Base-by-base conservation (phyloP, 30 jellyfish, hydroid and myxozoan genomes). In the Catostylus mosaicus region DNA sequence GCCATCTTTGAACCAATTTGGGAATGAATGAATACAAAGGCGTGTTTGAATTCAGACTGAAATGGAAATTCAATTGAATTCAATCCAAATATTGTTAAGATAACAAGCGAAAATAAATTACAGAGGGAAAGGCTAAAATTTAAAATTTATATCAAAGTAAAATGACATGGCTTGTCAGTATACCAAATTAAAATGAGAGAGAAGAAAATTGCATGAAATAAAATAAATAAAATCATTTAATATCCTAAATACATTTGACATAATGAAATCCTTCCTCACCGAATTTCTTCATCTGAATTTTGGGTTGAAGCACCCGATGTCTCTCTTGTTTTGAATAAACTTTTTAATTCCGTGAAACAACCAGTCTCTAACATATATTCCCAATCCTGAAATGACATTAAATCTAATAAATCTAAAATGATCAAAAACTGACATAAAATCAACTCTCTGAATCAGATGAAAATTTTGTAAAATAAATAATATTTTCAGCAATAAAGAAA, bases 11-110 rank as follows among this genome's bases (percentile, higher is more conserved):
- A 64, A 89, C 65, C 0, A 82, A 62, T 40, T 59, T 79, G 19
- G 94, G 67, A 50, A 89, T 89, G 82, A 57, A 35, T 1, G 78
- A 63, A 62, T 73, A 89, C 12, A 89, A 87, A 14, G 97, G 97
- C 22, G 89, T 69, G 62, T 67, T 82, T 35, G 85, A 63, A 24
- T 83, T 85, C 26, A 89, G 46, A 20, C 97, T 89, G 50, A 18
- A 68, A 71, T 23, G 35, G 33, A 19, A 66, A 57, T 12, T n/a
- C n/a, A n/a, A n/a, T n/a, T n/a, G n/a, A n/a, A n/a, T n/a, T n/a
- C n/a, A n/a, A n/a, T n/a, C n/a, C n/a, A n/a, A n/a, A n/a, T n/a
- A n/a, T n/a, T n/a, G n/a, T n/a, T n/a, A n/a, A n/a, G n/a, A n/a
- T n/a, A n/a, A n/a, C n/a, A n/a, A n/a, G n/a, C n/a, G n/a, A n/a